These are phyloP conservation scores for Chironex yamaguchii DNA, from an alignment of 30 jellyfish, hydroid and myxozoan genomes.

Conservation along the genomic window DNA sequence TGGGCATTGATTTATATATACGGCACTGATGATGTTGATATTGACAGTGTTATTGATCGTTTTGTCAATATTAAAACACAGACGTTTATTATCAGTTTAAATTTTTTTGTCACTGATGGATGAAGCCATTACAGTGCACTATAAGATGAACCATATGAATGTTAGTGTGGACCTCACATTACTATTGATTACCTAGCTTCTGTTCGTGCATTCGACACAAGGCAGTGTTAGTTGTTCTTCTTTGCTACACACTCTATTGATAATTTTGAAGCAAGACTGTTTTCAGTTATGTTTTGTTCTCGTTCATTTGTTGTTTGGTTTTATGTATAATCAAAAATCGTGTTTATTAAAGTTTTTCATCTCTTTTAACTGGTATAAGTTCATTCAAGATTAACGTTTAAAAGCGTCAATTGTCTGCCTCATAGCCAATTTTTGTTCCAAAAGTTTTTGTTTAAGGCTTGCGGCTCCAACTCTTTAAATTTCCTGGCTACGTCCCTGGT, in stretches of 20 bases:
- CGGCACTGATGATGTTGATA: constrained; percentile 31
- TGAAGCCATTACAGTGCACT: too few relatives aligned
- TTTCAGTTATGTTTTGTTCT: not conserved
- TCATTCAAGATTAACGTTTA: not conserved
- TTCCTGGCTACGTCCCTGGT: constrained; percentile 1
- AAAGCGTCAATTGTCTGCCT: not conserved
- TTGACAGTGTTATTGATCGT: constrained; percentile 12
- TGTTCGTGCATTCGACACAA: too few relatives aligned
- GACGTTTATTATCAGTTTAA: not conserved
- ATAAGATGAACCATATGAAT: too few relatives aligned
- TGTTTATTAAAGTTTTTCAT: not conserved
- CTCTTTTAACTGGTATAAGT: not conserved
- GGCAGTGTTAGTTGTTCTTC: too few relatives aligned
- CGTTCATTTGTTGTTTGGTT: not conserved
- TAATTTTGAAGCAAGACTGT: not conserved
- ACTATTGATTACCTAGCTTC: too few relatives aligned
- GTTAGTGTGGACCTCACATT: too few relatives aligned
- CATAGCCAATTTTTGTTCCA: not conserved
- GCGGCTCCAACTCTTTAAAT: not conserved
- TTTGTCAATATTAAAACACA: constrained; percentile 17
- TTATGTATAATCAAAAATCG: not conserved
- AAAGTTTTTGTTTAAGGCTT: not conserved
- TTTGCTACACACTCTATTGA: not conserved
- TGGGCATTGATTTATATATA: constrained; percentile 20
- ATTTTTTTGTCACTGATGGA: too few relatives aligned